Evolutionary conservation across 2,888 invertebrate genomes (phyloP).

Genomic region (Hipparchia semele): DNA sequence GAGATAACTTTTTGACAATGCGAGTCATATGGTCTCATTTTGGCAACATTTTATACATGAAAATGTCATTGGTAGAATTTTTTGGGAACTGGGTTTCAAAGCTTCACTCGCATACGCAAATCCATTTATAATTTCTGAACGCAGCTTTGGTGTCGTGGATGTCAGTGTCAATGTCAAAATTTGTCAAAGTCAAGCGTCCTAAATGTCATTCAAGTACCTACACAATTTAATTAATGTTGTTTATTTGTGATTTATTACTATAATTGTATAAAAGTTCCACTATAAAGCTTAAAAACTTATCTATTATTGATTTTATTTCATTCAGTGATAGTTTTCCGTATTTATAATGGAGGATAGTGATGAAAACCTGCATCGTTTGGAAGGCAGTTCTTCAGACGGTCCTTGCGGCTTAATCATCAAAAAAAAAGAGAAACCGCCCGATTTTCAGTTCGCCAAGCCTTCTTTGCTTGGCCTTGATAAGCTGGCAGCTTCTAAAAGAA

Average conservation of each 20-base stretch:
- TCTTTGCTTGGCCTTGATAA: slow-evolving; percentile 93
- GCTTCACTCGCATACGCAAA: no score
- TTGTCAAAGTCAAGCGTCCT: slow-evolving; percentile 3
- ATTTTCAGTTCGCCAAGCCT: slow-evolving; percentile 89
- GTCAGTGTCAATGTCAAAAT: background rate
- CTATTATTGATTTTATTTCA: background rate
- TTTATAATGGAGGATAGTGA: slow-evolving; percentile 71
- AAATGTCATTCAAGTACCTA: background rate
- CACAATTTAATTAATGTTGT: slow-evolving; percentile 2
- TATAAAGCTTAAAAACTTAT: background rate
- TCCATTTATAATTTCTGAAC: background rate
- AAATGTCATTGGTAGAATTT: no score
- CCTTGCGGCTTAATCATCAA: slow-evolving; percentile 90
- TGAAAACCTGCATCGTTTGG: slow-evolving; percentile 87
- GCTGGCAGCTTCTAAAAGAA: slow-evolving; percentile 90
- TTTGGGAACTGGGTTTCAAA: no score
- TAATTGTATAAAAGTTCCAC: slow-evolving; percentile 1
- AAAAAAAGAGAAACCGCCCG: slow-evolving; percentile 81
- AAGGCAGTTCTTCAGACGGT: slow-evolving; percentile 85
- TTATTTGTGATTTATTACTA: slow-evolving; percentile 8
- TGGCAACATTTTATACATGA: no score
- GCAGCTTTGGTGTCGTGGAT: background rate
- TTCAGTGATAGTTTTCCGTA: background rate
- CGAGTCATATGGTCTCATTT: no score
- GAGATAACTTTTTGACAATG: no score